Conservation (phyloP, 1,140 invertebrate genomes). For the Lycorma delicatula region DNA sequence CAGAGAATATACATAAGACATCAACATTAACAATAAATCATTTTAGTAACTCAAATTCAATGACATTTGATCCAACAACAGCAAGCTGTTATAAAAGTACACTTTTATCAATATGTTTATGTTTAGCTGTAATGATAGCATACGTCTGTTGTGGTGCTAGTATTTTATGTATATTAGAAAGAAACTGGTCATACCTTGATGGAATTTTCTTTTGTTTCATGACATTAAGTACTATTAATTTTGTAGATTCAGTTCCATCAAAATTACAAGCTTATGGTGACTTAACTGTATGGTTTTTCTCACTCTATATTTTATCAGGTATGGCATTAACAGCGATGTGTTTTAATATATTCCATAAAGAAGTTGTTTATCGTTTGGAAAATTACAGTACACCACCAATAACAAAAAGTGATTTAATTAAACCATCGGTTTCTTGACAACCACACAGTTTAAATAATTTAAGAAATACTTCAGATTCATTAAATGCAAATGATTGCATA, state of each 20-base stretch:
- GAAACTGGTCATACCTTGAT: conserved; percentile 59
- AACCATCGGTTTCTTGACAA: neutral
- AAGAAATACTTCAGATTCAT: neutral
- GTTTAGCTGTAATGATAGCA: conserved; percentile 66
- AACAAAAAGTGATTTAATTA: neutral
- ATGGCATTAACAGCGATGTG: conserved; percentile 95
- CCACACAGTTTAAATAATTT: neutral
- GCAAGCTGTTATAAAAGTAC: no score
- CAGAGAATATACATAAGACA: no score
- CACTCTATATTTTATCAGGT: conserved; percentile 90
- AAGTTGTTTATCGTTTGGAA: conserved; percentile 51
- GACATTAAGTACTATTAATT: conserved; percentile 80
- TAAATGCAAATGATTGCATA: neutral
- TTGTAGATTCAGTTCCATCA: conserved; percentile 57
- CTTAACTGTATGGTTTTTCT: conserved; percentile 80
- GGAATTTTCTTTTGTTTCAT: conserved; percentile 92
- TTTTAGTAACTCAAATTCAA: no score
- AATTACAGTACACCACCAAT: conserved; percentile 26
- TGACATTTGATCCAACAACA: no score
- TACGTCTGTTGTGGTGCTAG: conserved; percentile 84
- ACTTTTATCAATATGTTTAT: no score
- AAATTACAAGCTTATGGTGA: conserved; percentile 40
- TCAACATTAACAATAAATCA: no score
- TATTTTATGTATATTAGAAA: conserved; percentile 75
- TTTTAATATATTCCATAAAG: conserved; percentile 94